Evolutionary conservation across 2,797 vertebrate species (phyloP), one percentile per base, ranked within the genome.

Genomic region (Chrosomus eos): DNA sequence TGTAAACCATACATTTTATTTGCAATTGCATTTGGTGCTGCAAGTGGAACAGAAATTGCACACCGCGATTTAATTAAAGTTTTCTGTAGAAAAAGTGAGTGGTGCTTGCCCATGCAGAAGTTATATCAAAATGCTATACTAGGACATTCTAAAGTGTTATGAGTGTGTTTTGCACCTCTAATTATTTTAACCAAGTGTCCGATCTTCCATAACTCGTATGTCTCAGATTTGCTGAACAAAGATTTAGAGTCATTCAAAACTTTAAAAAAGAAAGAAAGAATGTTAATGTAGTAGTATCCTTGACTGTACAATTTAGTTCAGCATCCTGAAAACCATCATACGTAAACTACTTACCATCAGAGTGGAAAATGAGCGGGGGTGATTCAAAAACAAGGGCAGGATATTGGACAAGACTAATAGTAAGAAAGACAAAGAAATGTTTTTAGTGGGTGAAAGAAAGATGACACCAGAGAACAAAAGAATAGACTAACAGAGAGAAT

Each of bases 361-460:
- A 14, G 60, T 16, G 31, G 23, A 75, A 74, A 74, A 36, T 38
- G n/a, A 43, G 33, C 0, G 1, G 31, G 55, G 26, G 1, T 80
- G 68, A 68, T 70, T 76, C 28, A 31, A 67, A 71, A 40, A 40
- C 14, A 3, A 55, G 33, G 48, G 36, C 51, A n/a, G 8, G 23
- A 84, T 36, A 48, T 70, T 84, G 26, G 38, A 38, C n/a, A 60
- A 18, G 21, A 40, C 1, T 7, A 58, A 18, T n/a, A 40, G 60
- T n/a, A 28, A 67, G 31, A 67, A 75, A 68, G 45, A 68, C 62
- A 68, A 68, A 83, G 36, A 83, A 78, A 70, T 23, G 33, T 43
- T 55, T 33, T 83, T 28, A 62, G 26, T 62, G 53, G n/a, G 60
- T 58, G 7, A 72, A 64, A 79, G 67, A 79, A 28, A 79, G 53